Base-by-base conservation (phyloP, 2,113 vertebrate species). In the Indri indri region DNA sequence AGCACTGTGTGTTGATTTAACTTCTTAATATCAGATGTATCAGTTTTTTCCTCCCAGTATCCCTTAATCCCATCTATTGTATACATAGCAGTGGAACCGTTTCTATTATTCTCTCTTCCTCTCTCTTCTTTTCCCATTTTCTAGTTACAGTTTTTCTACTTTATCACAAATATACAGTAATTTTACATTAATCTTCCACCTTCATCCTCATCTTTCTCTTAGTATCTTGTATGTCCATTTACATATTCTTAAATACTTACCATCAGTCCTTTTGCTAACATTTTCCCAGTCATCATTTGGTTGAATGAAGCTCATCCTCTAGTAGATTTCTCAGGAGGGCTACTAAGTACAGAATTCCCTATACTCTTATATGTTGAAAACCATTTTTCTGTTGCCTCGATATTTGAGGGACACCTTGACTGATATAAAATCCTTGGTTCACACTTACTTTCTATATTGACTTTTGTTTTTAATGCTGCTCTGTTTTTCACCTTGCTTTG, bases 341-440 rank as follows among this genome's bases (percentile, higher is more conserved):
- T 93, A 77, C 16, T 76, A 68, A 93, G 54, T 84, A 12, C 59
- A 84, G 45, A 85, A 59, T 77, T 90, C 34, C 42, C 45, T 85
- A 8, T 7, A 52, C 79, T 77, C 77, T 83, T 89, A 0, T 37
- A 61, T 84, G 52, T 76, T 68, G 16, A 84, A 79, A 93, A 73
- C n/a, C 76, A 1, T 42, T 80, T 92, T 88, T 66, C 34, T 88
- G 32, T 80, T 37, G 27, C 54, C 34, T 68, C 90, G 50, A 52
- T 74, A 42, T 90, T 74, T 90, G 73, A 70, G 66, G 34, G 34
- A 61, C 40, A 65, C 77, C 22, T 87, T 91, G 17, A 30, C 85
- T 89, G 71, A 50, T 89, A 71, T 3, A 96, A 95, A 79, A 74
- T 86, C 42, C 32, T 84, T 88, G 65, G 47, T 66, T 89, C 16